Percentiles rank a stretch among this genome's conserved stretches.
These are phyloP conservation scores for Perodicticus potto DNA, from an alignment of 2,797 vertebrate genomes.

Conservation along the genomic window DNA sequence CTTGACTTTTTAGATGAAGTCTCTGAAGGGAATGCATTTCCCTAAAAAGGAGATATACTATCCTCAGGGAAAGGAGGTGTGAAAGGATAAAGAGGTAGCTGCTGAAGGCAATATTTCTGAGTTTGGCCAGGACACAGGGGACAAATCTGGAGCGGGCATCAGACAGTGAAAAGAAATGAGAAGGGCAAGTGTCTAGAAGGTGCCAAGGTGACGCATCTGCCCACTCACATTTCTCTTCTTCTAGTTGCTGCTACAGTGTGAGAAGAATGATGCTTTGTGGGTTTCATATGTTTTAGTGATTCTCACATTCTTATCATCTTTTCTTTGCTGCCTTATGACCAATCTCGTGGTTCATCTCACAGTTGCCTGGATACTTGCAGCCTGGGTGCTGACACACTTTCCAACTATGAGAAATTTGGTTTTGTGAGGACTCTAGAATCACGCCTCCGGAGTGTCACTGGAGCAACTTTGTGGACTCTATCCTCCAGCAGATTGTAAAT, in stretches of 20 bases:
- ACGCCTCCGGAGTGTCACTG: not conserved
- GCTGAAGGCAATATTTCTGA: not conserved
- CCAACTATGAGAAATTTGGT: constrained; percentile 23
- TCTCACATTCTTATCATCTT: constrained; percentile 42
- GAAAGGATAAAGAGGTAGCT: not conserved
- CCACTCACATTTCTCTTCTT: not conserved
- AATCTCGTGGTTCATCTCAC: not conserved
- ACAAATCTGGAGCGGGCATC: not conserved
- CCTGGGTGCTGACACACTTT: constrained; percentile 21
- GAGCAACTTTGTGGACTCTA: constrained; percentile 21
- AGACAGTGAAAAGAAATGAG: not conserved
- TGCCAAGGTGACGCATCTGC: not conserved
- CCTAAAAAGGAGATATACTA: not conserved
- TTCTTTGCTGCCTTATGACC: not conserved
- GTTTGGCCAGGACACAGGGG: not conserved
- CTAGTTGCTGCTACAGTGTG: not conserved
- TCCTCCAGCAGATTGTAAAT: constrained; percentile 50
- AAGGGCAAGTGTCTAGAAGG: not conserved
- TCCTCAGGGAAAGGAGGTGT: not conserved
- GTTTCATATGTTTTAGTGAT: not conserved
- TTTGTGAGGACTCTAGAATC: constrained; percentile 46
- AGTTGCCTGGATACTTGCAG: not conserved
- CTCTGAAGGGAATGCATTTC: not conserved
- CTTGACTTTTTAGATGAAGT: constrained; percentile 12
- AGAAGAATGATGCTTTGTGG: not conserved